Percentiles rank a stretch among this genome's conserved stretches.
phyloP scores from a whole-genome alignment of 2,888 invertebrate genomes.

The Eucriotettix oculatus region DNA sequence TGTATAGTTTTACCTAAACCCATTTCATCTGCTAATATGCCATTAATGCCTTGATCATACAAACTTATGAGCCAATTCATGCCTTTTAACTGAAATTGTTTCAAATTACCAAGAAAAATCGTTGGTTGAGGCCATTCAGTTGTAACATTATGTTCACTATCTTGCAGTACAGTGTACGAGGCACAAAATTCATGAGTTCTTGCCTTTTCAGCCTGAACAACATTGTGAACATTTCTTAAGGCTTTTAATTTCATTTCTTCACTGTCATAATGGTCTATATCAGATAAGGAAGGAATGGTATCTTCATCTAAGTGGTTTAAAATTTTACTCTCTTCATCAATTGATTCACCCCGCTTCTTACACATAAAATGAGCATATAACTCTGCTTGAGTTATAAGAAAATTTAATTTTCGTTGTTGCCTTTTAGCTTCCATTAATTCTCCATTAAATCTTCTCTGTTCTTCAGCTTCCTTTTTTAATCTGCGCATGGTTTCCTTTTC shows the following conservation, averaged over 20 bases:
- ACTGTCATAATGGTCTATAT: conserved; percentile 70
- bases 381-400: conserved; percentile 91
- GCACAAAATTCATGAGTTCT: conserved; percentile 48
- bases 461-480: conserved; percentile 85
- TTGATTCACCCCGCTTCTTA: conserved; percentile 59
- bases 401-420: conserved; percentile 87
- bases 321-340: conserved; percentile 59
- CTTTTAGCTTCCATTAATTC: conserved; percentile 68
- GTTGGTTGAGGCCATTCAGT: conserved; percentile 69
- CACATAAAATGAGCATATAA: conserved; percentile 96
- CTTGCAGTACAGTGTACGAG: conserved; percentile 18
- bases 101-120: conserved; percentile 77
- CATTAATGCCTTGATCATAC: conserved; percentile 89
- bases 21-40: conserved; percentile 93
- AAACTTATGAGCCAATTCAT: conserved; percentile 94
- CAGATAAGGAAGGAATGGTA: conserved; percentile 48
- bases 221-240: conserved; percentile 66
- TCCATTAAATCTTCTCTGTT: conserved; percentile 82
- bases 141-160: conserved; percentile 21
- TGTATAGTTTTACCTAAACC: conserved; percentile 95
- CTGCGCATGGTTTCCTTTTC: conserved; percentile 78
- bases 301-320: conserved; percentile 79
- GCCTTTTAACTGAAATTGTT: conserved; percentile 85
- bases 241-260: conserved; percentile 67
- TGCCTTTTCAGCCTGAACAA: conserved; percentile 58